Percentiles rank a stretch among this genome's conserved stretches.
Conservation (phyloP, 2,888 invertebrate genomes). For the Chrysolina oricalcia region DNA sequence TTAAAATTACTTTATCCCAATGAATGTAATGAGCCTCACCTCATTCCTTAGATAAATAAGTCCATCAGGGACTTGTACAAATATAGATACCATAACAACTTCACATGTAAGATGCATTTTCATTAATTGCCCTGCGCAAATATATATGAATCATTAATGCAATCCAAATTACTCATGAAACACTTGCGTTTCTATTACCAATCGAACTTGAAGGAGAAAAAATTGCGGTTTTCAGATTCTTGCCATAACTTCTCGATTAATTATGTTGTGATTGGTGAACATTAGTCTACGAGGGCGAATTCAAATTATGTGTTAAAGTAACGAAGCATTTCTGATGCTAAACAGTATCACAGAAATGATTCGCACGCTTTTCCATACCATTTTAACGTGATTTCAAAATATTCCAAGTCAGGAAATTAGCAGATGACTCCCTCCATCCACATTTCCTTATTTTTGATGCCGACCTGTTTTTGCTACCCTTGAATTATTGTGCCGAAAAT, state of each 20-base stretch:
- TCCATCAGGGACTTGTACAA: constrained; percentile 26
- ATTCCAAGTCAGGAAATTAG: no score
- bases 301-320: neutral
- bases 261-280: neutral
- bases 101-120: constrained; percentile 25
- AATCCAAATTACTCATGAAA: constrained; percentile 16
- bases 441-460: no score
- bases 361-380: no score
- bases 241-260: neutral
- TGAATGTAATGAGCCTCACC: constrained; percentile 2
- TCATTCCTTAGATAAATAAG: neutral
- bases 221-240: neutral
- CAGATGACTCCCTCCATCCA: no score
- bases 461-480: no score
- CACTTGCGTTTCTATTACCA: neutral
- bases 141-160: constrained; percentile 21
- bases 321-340: no score
- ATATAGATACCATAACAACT: constrained; percentile 21
- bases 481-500: no score
- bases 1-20: no score
- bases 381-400: no score
- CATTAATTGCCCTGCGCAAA: neutral
- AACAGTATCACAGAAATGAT: no score
- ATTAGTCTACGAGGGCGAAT: neutral
- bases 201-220: neutral